Conservation (phyloP, 2,797 vertebrate species). For the Macrochelys suwanniensis region DNA sequence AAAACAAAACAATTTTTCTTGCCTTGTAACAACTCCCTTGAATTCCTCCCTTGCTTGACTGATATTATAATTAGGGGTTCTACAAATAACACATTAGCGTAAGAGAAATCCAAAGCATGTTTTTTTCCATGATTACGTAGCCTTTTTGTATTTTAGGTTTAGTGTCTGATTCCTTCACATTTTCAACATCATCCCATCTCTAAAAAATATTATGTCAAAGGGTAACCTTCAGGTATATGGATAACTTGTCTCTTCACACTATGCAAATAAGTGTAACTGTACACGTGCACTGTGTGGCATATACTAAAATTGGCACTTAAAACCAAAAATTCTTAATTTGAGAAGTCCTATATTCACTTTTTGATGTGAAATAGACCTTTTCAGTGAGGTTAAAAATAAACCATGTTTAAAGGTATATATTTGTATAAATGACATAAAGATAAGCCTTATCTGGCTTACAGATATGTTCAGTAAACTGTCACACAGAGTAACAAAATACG, state of each 20-base stretch:
- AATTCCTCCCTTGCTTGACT: neutral
- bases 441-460: neutral
- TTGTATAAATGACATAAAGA: neutral
- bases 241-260: neutral
- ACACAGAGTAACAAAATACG: neutral
- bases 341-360: neutral
- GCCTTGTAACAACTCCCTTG: neutral
- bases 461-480: neutral
- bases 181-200: neutral
- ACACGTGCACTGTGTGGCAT: accelerated
- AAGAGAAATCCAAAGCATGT: neutral
- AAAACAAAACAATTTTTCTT: neutral
- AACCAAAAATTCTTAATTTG: neutral
- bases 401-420: neutral
- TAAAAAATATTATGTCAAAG: neutral
- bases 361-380: neutral
- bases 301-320: neutral
- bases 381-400: neutral
- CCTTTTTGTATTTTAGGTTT: neutral
- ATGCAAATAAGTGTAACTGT: neutral
- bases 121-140: neutral
- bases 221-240: neutral
- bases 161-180: neutral
- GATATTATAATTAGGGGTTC: neutral
- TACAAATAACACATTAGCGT: neutral